Percentiles rank a stretch among this genome's conserved stretches.
These are phyloP conservation scores for Myotis myotis DNA, from an alignment of 2,797 vertebrate genomes.

Conservation along the genomic window DNA sequence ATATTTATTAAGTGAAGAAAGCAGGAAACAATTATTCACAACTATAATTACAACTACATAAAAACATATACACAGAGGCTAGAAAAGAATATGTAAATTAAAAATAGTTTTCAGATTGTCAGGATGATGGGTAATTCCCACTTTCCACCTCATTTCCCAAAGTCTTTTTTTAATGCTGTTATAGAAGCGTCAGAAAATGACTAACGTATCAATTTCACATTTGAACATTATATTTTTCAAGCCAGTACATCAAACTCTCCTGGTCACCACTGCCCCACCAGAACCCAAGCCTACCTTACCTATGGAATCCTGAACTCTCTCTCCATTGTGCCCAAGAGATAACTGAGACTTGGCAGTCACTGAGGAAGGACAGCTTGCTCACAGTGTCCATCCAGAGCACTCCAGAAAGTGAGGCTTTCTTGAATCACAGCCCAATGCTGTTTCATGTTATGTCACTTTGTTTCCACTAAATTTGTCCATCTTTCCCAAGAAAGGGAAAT, in stretches of 20 bases:
- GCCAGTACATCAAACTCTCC: neutral
- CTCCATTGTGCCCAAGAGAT: neutral
- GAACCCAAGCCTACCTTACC: neutral
- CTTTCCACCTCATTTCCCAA: neutral
- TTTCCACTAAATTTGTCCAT: conserved; percentile 1
- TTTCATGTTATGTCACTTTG: neutral
- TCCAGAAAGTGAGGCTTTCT: neutral
- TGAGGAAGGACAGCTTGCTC: neutral
- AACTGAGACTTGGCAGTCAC: neutral
- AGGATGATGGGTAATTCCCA: neutral
- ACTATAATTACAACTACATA: conserved; percentile 53
- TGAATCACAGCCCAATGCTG: neutral
- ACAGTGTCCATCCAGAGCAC: neutral
- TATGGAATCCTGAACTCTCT: neutral
- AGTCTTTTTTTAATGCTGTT: conserved; percentile 6
- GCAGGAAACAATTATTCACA: conserved; percentile 57
- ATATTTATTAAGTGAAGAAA: conserved; percentile 54
- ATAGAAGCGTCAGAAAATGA: neutral
- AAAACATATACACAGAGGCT: conserved; percentile 25
- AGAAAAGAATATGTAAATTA: conserved; percentile 21
- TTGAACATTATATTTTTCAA: neutral
- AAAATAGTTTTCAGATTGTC: neutral
- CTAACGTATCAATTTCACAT: neutral
- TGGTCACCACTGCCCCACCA: neutral
- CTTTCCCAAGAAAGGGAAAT: conserved; percentile 10